These are phyloP conservation scores for Cynaeus angustus DNA, from an alignment of 2,888 invertebrate genomes.

Conservation along the genomic window DNA sequence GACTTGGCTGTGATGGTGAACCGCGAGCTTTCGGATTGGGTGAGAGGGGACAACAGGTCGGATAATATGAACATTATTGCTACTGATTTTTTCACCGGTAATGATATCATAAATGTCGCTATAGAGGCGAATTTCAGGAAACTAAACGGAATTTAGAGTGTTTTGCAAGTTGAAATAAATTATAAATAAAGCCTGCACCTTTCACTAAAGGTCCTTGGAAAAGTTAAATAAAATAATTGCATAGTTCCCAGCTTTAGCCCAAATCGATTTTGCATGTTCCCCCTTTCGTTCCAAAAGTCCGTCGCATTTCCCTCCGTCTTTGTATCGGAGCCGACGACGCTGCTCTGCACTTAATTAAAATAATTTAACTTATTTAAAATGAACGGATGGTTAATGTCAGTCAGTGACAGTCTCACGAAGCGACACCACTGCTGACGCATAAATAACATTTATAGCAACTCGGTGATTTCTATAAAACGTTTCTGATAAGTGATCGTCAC, in stretches of 20 bases:
- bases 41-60: slow-evolving; percentile 75
- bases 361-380: slow-evolving; percentile 46
- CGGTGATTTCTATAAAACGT: slow-evolving; percentile 23
- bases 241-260: no score
- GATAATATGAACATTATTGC: slow-evolving; percentile 77
- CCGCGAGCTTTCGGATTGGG: slow-evolving; percentile 77
- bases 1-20: slow-evolving; percentile 78
- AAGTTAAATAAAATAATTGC: no score
- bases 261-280: neutral
- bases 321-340: slow-evolving; percentile 35
- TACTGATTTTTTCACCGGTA: slow-evolving; percentile 79
- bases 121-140: slow-evolving; percentile 67
- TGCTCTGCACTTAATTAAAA: slow-evolving; percentile 42
- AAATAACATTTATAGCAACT: slow-evolving; percentile 15
- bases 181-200: no score
- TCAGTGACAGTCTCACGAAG: slow-evolving; percentile 35
- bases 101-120: slow-evolving; percentile 78
- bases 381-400: slow-evolving; percentile 47
- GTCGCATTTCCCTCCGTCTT: neutral
- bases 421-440: slow-evolving; percentile 28
- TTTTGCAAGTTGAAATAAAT: no score
- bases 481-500: neutral
- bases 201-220: no score
- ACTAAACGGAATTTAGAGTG: slow-evolving; percentile 18
- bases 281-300: neutral